A percentile compares a stretch with the other conserved stretches of the same genome.
These are phyloP conservation scores for Zaprionus tsacasi DNA, from an alignment of 1,140 invertebrate species.

Conservation along the genomic window DNA sequence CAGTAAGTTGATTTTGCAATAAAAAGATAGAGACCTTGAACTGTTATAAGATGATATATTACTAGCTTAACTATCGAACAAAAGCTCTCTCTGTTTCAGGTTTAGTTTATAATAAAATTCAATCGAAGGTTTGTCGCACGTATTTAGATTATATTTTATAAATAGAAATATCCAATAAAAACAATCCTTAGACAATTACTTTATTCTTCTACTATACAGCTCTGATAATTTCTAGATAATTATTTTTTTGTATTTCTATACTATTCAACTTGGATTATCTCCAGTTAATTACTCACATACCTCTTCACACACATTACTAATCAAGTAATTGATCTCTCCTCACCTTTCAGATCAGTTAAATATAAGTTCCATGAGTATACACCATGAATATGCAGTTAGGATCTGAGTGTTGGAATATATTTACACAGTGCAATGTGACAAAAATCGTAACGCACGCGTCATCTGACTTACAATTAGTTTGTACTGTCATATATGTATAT, in stretches of 20 bases:
- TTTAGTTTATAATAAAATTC: too few relatives aligned
- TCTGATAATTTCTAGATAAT: neutral
- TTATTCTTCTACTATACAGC: neutral
- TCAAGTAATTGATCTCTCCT: neutral
- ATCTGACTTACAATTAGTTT: constrained; percentile 51
- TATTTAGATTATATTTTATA: neutral
- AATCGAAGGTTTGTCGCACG: neutral
- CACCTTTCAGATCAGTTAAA: neutral
- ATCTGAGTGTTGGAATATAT: neutral
- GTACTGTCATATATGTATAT: constrained; percentile 43
- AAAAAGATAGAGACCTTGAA: neutral
- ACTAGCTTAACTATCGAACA: neutral
- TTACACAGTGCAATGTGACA: neutral
- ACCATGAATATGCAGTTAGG: neutral
- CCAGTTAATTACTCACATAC: neutral
- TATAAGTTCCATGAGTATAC: neutral
- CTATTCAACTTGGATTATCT: neutral
- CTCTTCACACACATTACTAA: neutral
- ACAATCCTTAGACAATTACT: neutral
- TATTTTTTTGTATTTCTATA: neutral
- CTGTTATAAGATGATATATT: neutral
- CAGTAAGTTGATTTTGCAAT: neutral
- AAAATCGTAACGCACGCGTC: constrained; percentile 6
- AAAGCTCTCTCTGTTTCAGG: too few relatives aligned
- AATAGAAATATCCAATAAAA: neutral